These are phyloP conservation scores for Epinotia brunnichana DNA, from an alignment of 2,888 invertebrate species.

Conservation along the genomic window DNA sequence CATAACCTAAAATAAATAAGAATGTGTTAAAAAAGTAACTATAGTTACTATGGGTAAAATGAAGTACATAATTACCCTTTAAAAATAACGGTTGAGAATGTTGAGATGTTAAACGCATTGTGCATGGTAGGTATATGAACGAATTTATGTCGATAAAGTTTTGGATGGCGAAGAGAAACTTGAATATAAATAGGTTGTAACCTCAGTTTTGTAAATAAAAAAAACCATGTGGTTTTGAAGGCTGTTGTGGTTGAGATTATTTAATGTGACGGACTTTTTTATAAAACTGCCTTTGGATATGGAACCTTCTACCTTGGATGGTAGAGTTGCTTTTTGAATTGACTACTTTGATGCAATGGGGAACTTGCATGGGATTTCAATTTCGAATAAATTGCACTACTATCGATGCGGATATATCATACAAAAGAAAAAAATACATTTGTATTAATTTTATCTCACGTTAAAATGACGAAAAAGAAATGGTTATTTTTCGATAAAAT, in stretches of 20 bases:
- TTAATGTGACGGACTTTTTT: too few relatives aligned
- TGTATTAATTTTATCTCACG: too few relatives aligned
- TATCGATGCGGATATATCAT: too few relatives aligned
- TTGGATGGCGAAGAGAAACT: background rate
- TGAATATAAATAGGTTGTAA: background rate
- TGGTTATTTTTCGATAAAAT: too few relatives aligned
- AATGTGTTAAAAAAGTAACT: conserved; percentile 3
- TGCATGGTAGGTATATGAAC: conserved; percentile 9
- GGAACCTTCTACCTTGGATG: too few relatives aligned
- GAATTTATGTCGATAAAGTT: conserved; percentile 1
- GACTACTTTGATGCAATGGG: too few relatives aligned
- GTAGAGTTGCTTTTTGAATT: too few relatives aligned
- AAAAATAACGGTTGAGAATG: conserved; percentile 1
- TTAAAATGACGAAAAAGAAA: too few relatives aligned
- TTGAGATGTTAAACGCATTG: background rate
- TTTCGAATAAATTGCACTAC: too few relatives aligned
- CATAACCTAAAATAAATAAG: conserved; percentile 1
- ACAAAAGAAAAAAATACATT: too few relatives aligned
- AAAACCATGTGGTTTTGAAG: background rate
- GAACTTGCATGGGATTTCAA: too few relatives aligned
- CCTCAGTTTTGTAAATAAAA: background rate
- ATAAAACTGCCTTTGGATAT: too few relatives aligned
- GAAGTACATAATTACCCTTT: background rate
- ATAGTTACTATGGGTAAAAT: background rate
- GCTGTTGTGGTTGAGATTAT: background rate